Evolutionary conservation across 2,113 vertebrate genomes (phyloP).

Genomic region (Malurus alboscapulatus): DNA sequence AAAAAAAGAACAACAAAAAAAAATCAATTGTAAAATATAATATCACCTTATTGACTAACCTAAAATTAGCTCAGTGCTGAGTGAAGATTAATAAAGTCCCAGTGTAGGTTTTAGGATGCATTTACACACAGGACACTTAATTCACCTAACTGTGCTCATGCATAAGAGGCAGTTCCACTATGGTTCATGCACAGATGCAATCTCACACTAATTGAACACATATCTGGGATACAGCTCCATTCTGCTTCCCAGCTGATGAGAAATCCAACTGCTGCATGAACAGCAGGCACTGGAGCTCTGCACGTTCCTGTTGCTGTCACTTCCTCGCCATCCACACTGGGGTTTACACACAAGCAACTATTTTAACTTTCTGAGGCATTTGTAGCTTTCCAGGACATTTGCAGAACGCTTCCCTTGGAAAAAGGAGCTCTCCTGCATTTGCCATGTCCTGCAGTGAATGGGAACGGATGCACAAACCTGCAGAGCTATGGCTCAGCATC

Average conservation of each 20-base stretch:
- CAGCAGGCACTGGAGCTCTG: background rate
- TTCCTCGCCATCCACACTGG: background rate
- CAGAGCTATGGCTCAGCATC: background rate
- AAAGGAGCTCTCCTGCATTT: background rate
- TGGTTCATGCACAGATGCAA: slow-evolving; percentile 21
- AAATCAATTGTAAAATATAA: slow-evolving; percentile 84
- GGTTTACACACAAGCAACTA: background rate
- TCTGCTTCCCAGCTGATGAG: slow-evolving; percentile 9
- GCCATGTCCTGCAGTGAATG: background rate
- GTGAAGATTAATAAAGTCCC: slow-evolving; percentile 74
- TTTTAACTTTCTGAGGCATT: background rate
- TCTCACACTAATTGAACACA: slow-evolving; percentile 23
- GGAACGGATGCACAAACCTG: background rate
- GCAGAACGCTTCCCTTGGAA: background rate
- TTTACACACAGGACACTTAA: slow-evolving; percentile 53
- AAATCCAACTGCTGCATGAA: background rate
- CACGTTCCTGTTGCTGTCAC: background rate
- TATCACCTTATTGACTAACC: slow-evolving; percentile 81
- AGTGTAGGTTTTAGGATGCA: slow-evolving; percentile 42
- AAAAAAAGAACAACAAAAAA: slow-evolving; percentile 15
- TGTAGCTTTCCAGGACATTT: background rate
- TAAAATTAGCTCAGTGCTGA: slow-evolving; percentile 80
- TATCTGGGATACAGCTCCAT: background rate
- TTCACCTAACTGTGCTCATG: slow-evolving; percentile 30
- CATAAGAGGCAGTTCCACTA: slow-evolving; percentile 11